These are phyloP conservation scores for Leucania comma DNA, from an alignment of 2,888 invertebrate species.

Conservation along the genomic window DNA sequence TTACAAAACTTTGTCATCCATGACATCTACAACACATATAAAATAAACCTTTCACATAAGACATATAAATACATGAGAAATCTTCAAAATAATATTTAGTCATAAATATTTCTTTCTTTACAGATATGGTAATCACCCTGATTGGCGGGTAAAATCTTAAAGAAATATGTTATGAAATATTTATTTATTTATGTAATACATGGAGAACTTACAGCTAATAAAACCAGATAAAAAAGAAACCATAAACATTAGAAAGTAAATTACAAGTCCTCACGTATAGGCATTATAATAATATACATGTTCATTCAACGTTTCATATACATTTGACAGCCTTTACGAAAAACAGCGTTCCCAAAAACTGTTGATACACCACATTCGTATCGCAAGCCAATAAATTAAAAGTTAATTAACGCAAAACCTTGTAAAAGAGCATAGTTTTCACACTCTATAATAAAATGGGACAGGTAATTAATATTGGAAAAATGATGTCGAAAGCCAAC, in stretches of 20 bases:
- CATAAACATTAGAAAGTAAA: no score
- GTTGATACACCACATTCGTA: conserved; percentile 26
- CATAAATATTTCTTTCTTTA: not conserved
- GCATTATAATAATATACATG: no score
- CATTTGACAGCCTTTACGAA: not conserved
- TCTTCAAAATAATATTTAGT: not conserved
- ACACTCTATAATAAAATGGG: conserved; percentile 52
- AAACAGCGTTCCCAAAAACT: not conserved
- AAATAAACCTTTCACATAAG: no score
- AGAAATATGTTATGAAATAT: no score
- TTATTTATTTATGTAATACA: no score
- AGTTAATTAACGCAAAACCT: conserved; percentile 50
- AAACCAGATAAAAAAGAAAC: no score
- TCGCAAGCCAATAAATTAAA: conserved; percentile 45
- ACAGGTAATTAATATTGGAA: conserved; percentile 63
- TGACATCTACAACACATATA: no score
- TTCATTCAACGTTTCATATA: no score
- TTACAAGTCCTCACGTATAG: no score
- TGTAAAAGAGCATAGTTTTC: conserved; percentile 55
- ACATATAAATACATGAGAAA: not conserved
- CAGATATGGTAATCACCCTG: not conserved
- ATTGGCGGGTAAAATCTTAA: not conserved
- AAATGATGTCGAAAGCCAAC: conserved; percentile 60
- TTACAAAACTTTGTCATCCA: no score
- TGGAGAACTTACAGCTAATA: no score